Conservation (phyloP, 1,140 invertebrate species). For the Nasonia vitripennis region DNA sequence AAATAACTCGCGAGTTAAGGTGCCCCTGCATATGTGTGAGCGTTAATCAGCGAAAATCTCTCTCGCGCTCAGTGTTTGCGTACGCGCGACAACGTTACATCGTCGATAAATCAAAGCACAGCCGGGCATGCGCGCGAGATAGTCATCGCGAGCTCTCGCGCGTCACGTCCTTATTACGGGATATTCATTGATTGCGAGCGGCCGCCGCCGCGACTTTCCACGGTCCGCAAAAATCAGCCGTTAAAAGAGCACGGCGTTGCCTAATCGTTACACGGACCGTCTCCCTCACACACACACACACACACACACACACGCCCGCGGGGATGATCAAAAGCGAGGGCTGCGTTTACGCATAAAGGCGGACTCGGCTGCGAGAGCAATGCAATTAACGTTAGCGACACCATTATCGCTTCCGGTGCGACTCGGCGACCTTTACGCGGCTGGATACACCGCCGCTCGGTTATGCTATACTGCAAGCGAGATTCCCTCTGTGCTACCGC, state of each 20-base stretch:
- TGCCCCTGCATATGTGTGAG: background rate
- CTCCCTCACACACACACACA: background rate
- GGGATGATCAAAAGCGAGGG: slow-evolving; percentile 45
- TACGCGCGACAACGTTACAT: slow-evolving; percentile 59
- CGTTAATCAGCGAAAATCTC: slow-evolving; percentile 23
- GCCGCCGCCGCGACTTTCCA: slow-evolving; percentile 45
- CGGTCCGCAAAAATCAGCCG: background rate
- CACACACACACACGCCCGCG: no score
- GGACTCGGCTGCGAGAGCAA: slow-evolving; percentile 55
- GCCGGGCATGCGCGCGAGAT: slow-evolving; percentile 7
- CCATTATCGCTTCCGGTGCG: slow-evolving; percentile 64
- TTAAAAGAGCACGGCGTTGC: background rate
- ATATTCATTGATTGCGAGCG: slow-evolving; percentile 67
- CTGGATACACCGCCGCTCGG: slow-evolving; percentile 56
- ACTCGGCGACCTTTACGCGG: slow-evolving; percentile 60
- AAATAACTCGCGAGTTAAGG: slow-evolving; percentile 30
- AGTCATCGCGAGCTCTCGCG: slow-evolving; percentile 49
- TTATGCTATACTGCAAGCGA: slow-evolving; percentile 50
- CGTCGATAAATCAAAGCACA: slow-evolving; percentile 45
- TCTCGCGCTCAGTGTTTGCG: slow-evolving; percentile 48
- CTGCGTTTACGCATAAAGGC: slow-evolving; percentile 42
- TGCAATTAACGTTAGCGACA: slow-evolving; percentile 68
- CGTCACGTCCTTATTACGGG: slow-evolving; percentile 68
- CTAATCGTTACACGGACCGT: slow-evolving; percentile 32
- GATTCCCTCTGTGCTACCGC: slow-evolving; percentile 6